Percentiles rank a stretch among this genome's conserved stretches.
Conservation (phyloP, 2,113 vertebrate species). For the Smithornis capensis region DNA sequence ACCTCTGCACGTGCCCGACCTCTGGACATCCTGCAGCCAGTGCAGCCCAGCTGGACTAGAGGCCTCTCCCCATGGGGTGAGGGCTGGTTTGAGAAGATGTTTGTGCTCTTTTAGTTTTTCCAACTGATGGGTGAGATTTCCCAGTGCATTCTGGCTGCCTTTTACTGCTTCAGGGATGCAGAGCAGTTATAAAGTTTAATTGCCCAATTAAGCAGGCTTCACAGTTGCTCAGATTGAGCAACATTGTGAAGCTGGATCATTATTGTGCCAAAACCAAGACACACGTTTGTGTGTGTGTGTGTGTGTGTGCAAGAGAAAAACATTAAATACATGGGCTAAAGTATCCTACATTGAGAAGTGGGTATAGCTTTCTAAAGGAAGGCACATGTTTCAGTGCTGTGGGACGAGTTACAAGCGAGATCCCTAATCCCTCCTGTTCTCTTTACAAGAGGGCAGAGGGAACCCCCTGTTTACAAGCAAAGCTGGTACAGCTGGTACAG, state of each 20-base stretch:
- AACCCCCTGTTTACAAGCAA: neutral
- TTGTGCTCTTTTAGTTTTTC: neutral
- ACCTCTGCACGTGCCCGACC: rapidly evolving
- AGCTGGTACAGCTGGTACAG: neutral
- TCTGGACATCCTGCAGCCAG: neutral
- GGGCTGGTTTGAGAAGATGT: neutral
- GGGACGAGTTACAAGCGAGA: rapidly evolving
- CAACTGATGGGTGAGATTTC: neutral
- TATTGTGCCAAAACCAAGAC: neutral
- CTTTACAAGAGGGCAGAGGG: neutral
- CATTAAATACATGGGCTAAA: neutral
- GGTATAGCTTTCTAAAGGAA: neutral
- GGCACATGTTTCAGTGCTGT: neutral
- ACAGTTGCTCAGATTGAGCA: neutral
- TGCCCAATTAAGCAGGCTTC: constrained; percentile 11
- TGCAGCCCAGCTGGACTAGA: rapidly evolving
- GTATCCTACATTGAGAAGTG: neutral
- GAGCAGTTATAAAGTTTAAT: constrained; percentile 16
- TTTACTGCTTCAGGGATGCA: neutral
- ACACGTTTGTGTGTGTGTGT: neutral
- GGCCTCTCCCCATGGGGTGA: neutral
- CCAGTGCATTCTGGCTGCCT: neutral
- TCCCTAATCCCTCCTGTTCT: neutral
- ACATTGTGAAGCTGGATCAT: neutral
- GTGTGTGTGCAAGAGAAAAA: neutral